Base-by-base conservation (phyloP, 2,113 vertebrate genomes). In the Setophaga kirtlandii region DNA sequence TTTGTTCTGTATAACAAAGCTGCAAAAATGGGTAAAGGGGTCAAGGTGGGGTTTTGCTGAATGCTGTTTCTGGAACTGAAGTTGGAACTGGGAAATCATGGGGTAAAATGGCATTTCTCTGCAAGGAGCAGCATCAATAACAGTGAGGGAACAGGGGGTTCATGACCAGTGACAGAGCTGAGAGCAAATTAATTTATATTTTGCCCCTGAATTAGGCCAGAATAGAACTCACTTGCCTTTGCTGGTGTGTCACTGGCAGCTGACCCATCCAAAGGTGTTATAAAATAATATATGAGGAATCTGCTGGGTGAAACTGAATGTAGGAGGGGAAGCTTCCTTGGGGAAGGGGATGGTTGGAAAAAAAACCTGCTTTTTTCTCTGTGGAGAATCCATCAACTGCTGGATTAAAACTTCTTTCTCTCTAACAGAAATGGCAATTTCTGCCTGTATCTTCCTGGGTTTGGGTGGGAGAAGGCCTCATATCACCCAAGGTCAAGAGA, bases 51-150 rank as follows among this genome's bases (percentile, higher is more conserved):
- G 23, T 22, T 89, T 82, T 76, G 23, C 49, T 71, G 62, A 65
- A n/a, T 42, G 70, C 8, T 10, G 1, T 25, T 87, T 71, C 60
- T 5, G 13, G 62, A 82, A 47, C 44, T 0, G 0, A 76, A 18
- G 30, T 24, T 41, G 85, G 52, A 87, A 35, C 52, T 87, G 49
- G 53, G 77, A 73, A 96, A 73, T 82, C 9, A 3, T 5, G 69
- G 8, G 83, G 44, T 49, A 18, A 90, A 89, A 75, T 9, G 30
- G 4, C 14, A 50, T 79, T 93, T 89, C 65, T 52, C 64, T 56
- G 46, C 53, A 85, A 79, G n/a, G 55, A 82, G 13, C 11, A 69
- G 24, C 53, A 35, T 49, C 50, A 47, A 7, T 16, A 50, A 31
- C 37, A 46, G 23, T 44, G 49, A 82, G n/a, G 70, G 46, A 69